Evolutionary conservation across 2,113 vertebrate species (phyloP), one percentile per base, ranked within the genome.

Genomic region (Okapia johnstoni): DNA sequence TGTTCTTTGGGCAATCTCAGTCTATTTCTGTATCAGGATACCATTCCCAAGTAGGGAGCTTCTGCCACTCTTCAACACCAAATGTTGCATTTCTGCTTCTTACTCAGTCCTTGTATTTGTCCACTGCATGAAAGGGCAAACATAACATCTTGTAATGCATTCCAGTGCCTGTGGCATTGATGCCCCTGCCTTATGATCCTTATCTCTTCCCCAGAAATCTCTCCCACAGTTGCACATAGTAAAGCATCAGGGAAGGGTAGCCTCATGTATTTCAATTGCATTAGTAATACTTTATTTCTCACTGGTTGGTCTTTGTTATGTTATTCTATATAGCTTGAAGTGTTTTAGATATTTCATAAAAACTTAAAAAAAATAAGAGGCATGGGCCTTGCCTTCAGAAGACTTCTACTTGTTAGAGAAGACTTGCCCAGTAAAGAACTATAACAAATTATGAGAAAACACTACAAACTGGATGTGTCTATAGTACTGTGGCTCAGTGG

Each of bases 51-150:
- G 23, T 21, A 81, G 36, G 50, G 5, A 81, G n/a, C 43, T 81
- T 90, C 73, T n/a, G 21, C 66, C 25, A 40, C 66, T 77, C 86
- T 88, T 89, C n/a, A 54, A 80, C n/a, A 79, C 28, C 4, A 48
- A 76, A 84, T n/a, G 21, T 89, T 40, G 3, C 7, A 76, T 88
- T 90, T 87, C 30, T 86, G 30, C 43, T 95, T 97, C 93, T 88
- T 61, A 54, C 40, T 91, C 46, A 54, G 23, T 7, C 15, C 30
- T 83, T 70, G 13, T 13, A 7, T 63, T 92, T 60, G 55, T 70
- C 8, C 19, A 43, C 58, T 92, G 30, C 33, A 40, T 6, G 10
- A 36, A 28, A 95, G 92, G 40, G 30, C 33, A 85, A 88, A 8
- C 11, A 19, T 40, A 83, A 23, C 9, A 36, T 26, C 79, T 89